These are phyloP conservation scores for Diceros bicornis DNA, from an alignment of 2,797 vertebrate genomes.

Conservation along the genomic window DNA sequence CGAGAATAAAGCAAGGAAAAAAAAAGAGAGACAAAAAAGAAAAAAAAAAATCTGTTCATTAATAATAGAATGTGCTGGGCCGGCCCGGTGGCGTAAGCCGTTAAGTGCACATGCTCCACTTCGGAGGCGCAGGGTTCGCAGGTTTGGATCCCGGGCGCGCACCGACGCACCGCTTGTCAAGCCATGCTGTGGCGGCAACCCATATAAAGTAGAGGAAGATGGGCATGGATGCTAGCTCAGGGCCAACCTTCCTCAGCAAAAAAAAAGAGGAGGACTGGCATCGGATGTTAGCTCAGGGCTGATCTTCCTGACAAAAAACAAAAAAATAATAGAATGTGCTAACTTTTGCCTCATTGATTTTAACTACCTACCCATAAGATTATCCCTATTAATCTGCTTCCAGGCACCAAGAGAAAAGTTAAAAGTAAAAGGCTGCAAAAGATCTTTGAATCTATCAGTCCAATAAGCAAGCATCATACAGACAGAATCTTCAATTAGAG, in stretches of 20 bases:
- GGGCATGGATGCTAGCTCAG: too few relatives aligned
- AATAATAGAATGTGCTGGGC: background rate
- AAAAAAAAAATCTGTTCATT: background rate
- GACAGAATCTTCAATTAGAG: background rate
- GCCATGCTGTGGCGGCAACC: too few relatives aligned
- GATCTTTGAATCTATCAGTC: background rate
- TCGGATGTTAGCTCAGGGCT: too few relatives aligned
- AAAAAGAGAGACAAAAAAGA: background rate
- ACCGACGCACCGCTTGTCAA: too few relatives aligned
- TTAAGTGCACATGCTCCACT: too few relatives aligned
- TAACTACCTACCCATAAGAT: conserved; percentile 19
- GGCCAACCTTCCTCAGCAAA: too few relatives aligned
- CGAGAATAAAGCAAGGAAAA: background rate
- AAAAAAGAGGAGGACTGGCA: too few relatives aligned
- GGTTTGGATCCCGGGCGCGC: too few relatives aligned
- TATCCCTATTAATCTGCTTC: conserved; percentile 38
- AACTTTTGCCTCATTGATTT: conserved; percentile 29
- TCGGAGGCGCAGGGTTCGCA: too few relatives aligned
- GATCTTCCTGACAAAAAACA: too few relatives aligned
- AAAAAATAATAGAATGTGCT: background rate
- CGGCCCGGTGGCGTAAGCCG: too few relatives aligned
- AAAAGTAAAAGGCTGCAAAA: conserved; percentile 53
- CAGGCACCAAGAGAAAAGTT: conserved; percentile 46
- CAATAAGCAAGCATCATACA: conserved; percentile 7
- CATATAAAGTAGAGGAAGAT: too few relatives aligned